Base-by-base conservation (phyloP, 2,113 vertebrate species). In the Lampris incognitus region DNA sequence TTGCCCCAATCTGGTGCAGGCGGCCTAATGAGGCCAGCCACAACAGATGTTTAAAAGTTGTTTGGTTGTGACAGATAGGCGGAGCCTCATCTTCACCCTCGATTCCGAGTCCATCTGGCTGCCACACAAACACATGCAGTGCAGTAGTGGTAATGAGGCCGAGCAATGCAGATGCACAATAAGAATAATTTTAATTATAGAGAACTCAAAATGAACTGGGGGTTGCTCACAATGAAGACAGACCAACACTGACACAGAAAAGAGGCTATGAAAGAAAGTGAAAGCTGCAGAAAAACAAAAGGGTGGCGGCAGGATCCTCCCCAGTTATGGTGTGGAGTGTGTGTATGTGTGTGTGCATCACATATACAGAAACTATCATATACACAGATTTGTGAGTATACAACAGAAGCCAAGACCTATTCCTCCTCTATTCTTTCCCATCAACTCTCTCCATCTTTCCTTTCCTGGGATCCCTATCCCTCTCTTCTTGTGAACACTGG, bases 401-500 rank as follows among this genome's bases (percentile, higher is more conserved):
- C 24, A 24, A 24, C 24, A 24, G 38, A 62, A 83, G 38, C 55
- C 48, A 75, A 62, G 7, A 50, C 36, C 52, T 56, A 70, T 56
- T 57, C 65, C 58, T 73, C 56, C 10, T 39, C 63, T 72, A 74
- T 50, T 61, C 65, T 68, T 54, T 78, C 46, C 42, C 50, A 63
- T 69, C 11, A 37, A 74, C 40, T 67, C 66, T 83, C 70, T 41
- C 49, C 52, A 46, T 57, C 72, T 59, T 13, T 9, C 65, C 56
- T 48, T 11, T 44, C 49, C 40, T 52, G 37, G 50, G 71, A 52
- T 83, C 67, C 58, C 78, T 77, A 90, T 90, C 67, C 69, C 74
- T 89, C 83, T 83, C 85, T 85, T 64, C 66, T 68, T 74, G 79
- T 75, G 83, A 90, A 91, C 87, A 87, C 86, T 59, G 52, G 72